Evolutionary conservation across 2,888 invertebrate genomes (phyloP).

Genomic region (Ectropis crepuscularia): DNA sequence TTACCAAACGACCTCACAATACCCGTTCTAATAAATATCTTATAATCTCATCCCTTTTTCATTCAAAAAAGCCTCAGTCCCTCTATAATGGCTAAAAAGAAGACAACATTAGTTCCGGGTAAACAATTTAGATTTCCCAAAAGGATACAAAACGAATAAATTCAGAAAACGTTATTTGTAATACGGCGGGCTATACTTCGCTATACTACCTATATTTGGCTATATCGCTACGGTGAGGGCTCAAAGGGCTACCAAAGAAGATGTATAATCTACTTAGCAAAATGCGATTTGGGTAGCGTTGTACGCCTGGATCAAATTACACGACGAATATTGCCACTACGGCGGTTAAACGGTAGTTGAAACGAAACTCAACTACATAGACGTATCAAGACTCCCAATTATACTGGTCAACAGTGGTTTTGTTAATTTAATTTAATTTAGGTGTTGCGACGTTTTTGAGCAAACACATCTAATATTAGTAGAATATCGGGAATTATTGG

Average conservation of each 20-base stretch:
- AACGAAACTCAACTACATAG: too few species aligned
- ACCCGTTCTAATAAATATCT: conserved; percentile 35
- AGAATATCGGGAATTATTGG: too few species aligned
- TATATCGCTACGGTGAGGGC: not conserved
- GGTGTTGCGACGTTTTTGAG: too few species aligned
- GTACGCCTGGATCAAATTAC: conserved; percentile 21
- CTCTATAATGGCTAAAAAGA: conserved; percentile 51
- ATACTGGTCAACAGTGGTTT: too few species aligned
- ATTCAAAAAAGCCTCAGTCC: conserved; percentile 51
- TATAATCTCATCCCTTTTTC: conserved; percentile 45
- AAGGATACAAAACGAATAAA: conserved; percentile 44
- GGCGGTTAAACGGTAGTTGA: not conserved
- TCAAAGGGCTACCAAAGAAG: conserved; percentile 34
- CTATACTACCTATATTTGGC: too few species aligned
- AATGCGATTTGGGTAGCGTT: conserved; percentile 28
- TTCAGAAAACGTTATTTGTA: conserved; percentile 46
- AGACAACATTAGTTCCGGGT: conserved; percentile 59
- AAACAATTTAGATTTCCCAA: conserved; percentile 53
- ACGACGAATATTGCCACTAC: not conserved
- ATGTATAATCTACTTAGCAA: conserved; percentile 37
- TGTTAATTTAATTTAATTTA: too few species aligned
- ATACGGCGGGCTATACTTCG: conserved; percentile 24
- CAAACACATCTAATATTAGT: too few species aligned
- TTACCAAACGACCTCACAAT: too few species aligned
- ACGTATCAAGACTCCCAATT: too few species aligned